A percentile compares a stretch with the other conserved stretches of the same genome.
Conservation (phyloP, 2,113 vertebrate genomes). For the Protobothrops mucrosquamatus region DNA sequence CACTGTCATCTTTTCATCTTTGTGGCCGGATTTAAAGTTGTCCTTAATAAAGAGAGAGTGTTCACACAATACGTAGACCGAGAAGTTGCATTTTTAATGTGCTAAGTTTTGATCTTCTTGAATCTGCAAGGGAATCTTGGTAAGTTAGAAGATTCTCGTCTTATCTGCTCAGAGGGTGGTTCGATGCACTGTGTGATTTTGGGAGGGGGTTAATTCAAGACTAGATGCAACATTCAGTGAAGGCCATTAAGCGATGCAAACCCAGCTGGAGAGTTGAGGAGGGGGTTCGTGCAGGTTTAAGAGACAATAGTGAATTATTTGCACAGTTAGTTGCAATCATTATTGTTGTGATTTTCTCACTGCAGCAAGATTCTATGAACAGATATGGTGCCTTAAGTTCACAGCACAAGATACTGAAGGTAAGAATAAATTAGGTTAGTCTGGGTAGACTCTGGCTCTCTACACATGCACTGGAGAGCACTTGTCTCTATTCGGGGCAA, state of each 20-base stretch:
- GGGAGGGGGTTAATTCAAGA: neutral
- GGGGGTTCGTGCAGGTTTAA: neutral
- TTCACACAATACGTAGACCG: neutral
- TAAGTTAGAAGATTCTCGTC: neutral
- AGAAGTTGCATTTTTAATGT: neutral
- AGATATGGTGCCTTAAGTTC: constrained; percentile 70
- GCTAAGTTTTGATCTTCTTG: neutral
- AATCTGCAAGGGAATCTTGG: neutral
- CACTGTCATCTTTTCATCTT: neutral
- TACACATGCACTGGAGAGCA: neutral
- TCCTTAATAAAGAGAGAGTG: neutral
- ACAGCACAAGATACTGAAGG: constrained; percentile 74
- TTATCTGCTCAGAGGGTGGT: neutral
- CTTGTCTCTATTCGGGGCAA: neutral
- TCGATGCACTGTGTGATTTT: neutral
- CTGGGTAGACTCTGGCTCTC: neutral
- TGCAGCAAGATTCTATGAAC: constrained; percentile 76
- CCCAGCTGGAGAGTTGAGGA: neutral
- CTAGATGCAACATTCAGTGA: neutral
- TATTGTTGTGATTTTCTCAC: neutral
- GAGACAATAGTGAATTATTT: neutral
- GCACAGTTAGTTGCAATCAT: neutral
- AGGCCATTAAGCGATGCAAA: neutral
- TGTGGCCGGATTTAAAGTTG: neutral
- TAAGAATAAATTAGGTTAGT: constrained; percentile 27